Evolutionary conservation across 2,888 invertebrate genomes (phyloP).

Genomic region (Ichneumon xanthorius): DNA sequence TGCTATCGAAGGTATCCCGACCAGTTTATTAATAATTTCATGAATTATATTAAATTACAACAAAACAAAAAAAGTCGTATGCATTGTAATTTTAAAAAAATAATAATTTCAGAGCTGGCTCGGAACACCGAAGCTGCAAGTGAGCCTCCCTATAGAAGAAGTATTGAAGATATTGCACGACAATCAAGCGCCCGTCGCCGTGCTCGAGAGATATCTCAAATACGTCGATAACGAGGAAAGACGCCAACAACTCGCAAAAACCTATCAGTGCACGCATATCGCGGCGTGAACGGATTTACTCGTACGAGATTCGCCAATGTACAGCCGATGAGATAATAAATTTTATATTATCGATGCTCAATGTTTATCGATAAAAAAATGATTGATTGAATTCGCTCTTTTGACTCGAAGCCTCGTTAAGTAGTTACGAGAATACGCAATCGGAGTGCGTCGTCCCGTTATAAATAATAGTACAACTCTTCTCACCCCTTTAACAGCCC

Average conservation of each 20-base stretch:
- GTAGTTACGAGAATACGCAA: too few species aligned
- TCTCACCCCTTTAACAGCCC: background rate
- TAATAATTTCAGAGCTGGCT: constrained; percentile 84
- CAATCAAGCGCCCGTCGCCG: constrained; percentile 82
- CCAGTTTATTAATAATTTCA: background rate
- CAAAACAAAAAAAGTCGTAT: constrained; percentile 25
- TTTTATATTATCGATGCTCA: background rate
- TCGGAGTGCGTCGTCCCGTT: background rate
- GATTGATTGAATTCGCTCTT: background rate
- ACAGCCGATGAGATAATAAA: constrained; percentile 14
- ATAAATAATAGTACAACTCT: background rate
- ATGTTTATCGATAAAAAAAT: background rate
- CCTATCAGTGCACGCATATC: constrained; percentile 87
- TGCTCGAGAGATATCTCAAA: constrained; percentile 87
- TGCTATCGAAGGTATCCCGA: constrained; percentile 87
- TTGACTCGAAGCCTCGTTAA: too few species aligned
- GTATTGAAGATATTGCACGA: constrained; percentile 84
- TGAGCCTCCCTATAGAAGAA: constrained; percentile 84
- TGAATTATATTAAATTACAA: constrained; percentile 11
- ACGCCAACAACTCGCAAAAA: constrained; percentile 87
- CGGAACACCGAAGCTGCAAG: constrained; percentile 84
- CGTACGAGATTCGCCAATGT: background rate
- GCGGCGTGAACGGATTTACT: background rate
- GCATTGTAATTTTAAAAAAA: constrained; percentile 33
- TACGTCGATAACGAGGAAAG: constrained; percentile 87